phyloP scores from a whole-genome alignment of 2,888 invertebrate genomes.

The Volucella zonaria region DNA sequence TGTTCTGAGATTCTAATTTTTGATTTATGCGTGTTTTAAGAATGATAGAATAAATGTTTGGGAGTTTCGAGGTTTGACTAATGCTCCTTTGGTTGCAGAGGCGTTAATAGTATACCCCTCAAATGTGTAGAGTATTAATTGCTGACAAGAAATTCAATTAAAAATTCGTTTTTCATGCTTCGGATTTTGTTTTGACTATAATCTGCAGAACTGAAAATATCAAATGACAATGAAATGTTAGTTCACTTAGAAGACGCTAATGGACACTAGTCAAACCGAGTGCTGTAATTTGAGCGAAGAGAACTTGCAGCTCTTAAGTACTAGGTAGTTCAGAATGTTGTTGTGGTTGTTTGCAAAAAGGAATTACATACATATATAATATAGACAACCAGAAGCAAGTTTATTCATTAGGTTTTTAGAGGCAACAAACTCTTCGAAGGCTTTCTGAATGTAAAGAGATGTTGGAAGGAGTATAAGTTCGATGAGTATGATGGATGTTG shows the following conservation, averaged over 20 bases:
- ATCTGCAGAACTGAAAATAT: neutral
- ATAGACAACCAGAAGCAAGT: too few relatives aligned
- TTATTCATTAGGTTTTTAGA: too few relatives aligned
- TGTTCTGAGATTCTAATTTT: constrained; percentile 7
- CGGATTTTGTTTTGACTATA: constrained; percentile 7
- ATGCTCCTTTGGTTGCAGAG: constrained; percentile 17
- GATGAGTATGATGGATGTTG: too few relatives aligned
- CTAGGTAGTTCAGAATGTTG: too few relatives aligned
- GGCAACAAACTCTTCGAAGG: too few relatives aligned
- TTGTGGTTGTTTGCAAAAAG: too few relatives aligned
- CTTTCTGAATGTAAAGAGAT: too few relatives aligned
- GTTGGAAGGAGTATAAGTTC: too few relatives aligned
- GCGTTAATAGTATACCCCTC: constrained; percentile 38
- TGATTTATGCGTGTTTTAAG: constrained; percentile 65
- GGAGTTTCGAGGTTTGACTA: constrained; percentile 25
- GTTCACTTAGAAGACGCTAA: neutral
- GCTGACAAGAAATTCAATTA: constrained; percentile 56
- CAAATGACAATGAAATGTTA: constrained; percentile 6
- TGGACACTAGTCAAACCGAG: too few relatives aligned
- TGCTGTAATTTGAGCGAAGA: too few relatives aligned
- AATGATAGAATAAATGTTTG: constrained; percentile 11
- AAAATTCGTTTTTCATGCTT: constrained; percentile 36
- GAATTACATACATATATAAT: too few relatives aligned
- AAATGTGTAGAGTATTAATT: constrained; percentile 68
- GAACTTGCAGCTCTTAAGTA: too few relatives aligned